phyloP scores from a whole-genome alignment of 2,888 invertebrate species.

The Synanthedon myopaeformis region DNA sequence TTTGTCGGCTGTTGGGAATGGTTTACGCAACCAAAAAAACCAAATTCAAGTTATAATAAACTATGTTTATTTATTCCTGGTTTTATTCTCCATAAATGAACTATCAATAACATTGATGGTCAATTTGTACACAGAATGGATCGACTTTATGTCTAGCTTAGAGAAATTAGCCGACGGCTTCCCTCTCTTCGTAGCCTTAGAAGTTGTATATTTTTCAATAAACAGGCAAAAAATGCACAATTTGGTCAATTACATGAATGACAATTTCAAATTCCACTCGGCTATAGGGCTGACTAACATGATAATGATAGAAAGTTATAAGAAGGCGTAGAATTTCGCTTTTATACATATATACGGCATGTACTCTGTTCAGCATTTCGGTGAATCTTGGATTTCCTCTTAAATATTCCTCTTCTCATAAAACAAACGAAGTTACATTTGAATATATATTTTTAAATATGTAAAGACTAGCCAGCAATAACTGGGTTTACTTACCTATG shows the following conservation, averaged over 20 bases:
- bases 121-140: conserved; percentile 41
- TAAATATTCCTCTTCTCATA: conserved; percentile 24
- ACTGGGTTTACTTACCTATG: too few relatives aligned
- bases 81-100: conserved; percentile 32
- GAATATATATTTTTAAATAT: too few relatives aligned
- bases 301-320: conserved; percentile 44
- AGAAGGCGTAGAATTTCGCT: conserved; percentile 35
- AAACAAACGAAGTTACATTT: too few relatives aligned
- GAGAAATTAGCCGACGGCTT: conserved; percentile 43
- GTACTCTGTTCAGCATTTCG: conserved; percentile 46
- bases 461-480: too few relatives aligned
- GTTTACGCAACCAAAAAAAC: conserved; percentile 22
- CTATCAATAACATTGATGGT: conserved; percentile 25
- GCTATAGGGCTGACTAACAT: conserved; percentile 51
- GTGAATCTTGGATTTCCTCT: conserved; percentile 43
- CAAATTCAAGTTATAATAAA: conserved; percentile 28
- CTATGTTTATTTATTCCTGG: conserved; percentile 33
- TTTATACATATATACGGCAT: conserved; percentile 45
- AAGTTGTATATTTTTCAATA: conserved; percentile 37
- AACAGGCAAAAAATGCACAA: conserved; percentile 35
- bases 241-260: conserved; percentile 35
- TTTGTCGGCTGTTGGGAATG: conserved; percentile 51
- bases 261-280: conserved; percentile 44
- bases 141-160: conserved; percentile 39
- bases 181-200: conserved; percentile 34